A percentile compares a stretch with the other conserved stretches of the same genome.
Evolutionary conservation across 2,797 vertebrate genomes (phyloP).

Genomic region (Sebastes nivosus): DNA sequence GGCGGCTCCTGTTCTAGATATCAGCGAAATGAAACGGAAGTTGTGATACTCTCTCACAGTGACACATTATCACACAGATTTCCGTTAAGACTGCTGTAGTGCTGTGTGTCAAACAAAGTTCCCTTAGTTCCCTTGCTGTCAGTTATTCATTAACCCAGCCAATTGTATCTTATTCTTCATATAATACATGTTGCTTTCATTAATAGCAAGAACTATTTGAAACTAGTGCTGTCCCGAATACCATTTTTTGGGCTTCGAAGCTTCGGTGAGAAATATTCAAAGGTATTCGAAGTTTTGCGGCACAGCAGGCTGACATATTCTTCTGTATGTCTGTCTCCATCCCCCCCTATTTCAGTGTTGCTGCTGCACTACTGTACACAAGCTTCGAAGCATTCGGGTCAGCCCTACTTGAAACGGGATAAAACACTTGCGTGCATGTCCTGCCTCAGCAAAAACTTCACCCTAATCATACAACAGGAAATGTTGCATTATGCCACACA

Average conservation of each 20-base stretch:
- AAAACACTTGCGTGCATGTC: neutral
- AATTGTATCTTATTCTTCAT: neutral
- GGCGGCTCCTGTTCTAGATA: constrained; percentile 31
- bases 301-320: too few relatives aligned
- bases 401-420: neutral
- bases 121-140: neutral
- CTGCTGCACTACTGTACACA: too few relatives aligned
- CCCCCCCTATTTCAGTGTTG: too few relatives aligned
- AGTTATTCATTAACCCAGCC: neutral
- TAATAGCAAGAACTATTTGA: neutral
- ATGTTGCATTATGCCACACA: neutral
- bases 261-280: too few relatives aligned
- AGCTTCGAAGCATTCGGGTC: too few relatives aligned
- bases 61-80: constrained; percentile 49
- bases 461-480: constrained; percentile 21
- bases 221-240: too few relatives aligned
- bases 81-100: constrained; percentile 26
- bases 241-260: too few relatives aligned
- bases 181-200: neutral
- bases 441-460: neutral
- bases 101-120: constrained; percentile 3
- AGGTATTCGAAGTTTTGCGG: too few relatives aligned
- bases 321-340: too few relatives aligned
- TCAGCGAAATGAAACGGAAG: constrained; percentile 58
- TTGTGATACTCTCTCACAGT: constrained; percentile 36